Base-by-base conservation (phyloP, 2,113 vertebrate species). In the Menidia beryllina region DNA sequence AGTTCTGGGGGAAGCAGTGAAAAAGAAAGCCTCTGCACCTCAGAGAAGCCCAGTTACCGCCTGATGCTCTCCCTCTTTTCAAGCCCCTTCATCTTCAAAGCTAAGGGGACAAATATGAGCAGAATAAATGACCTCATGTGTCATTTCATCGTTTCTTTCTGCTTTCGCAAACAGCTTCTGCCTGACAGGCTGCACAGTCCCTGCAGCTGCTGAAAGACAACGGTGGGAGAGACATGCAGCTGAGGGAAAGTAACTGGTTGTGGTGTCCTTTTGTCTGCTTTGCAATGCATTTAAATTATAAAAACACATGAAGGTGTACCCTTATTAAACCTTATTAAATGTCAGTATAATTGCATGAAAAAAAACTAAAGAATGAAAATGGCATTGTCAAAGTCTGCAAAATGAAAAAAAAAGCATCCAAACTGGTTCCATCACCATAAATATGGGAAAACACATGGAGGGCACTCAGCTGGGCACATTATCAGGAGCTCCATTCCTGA, bases 11-110 rank as follows among this genome's bases (percentile, higher is more conserved):
- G 62, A 82, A 59, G 30, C 60, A 69, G 83, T 89, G 78, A 88
- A 88, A 89, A 65, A 73, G 67, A 69, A 39, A 69, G 82, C 77
- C 77, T 75, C 59, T 67, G 71, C 86, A 75, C 82, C 69, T 76
- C 69, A 4, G 23, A 89, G 84, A 72, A 72, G 25, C 67, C 48
- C 30, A 45, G 67, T 77, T 72, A 64, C 79, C 82, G 57, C 88
- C 84, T 90, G 90, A 92, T 90, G 88, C 88, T 80, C 72, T 47
- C 45, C 75, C 75, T 85, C 63, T 87, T 90, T 92, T 91, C 85
- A 92, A 89, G 89, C 70, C 41, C 56, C 72, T 82, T 82, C 72
- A 75, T 82, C 90, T 86, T 90, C 83, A 92, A 89, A 91, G 86
- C 81, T 57, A 53, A 67, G 55, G 48, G 84, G 70, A 59, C 79